Percentiles rank a stretch among this genome's conserved stretches.
Evolutionary conservation across 2,113 vertebrate species (phyloP).

Genomic region (Phaethon lepturus): DNA sequence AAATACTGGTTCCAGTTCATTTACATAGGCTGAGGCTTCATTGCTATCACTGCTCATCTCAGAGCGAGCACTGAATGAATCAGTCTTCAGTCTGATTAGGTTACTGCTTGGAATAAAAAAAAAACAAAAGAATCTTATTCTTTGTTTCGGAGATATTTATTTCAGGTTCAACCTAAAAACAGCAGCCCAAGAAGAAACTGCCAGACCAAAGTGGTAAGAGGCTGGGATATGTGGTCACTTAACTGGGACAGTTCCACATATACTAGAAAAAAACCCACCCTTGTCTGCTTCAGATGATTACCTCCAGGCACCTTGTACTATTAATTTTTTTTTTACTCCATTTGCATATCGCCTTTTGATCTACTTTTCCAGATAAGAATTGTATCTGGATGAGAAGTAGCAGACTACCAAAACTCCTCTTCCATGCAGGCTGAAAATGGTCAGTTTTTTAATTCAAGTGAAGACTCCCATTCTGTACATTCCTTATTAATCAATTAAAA

Average conservation of each 20-base stretch:
- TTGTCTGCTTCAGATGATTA: not conserved
- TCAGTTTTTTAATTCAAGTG: not conserved
- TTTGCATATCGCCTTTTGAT: not conserved
- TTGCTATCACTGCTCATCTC: not conserved
- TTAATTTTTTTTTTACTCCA: not conserved
- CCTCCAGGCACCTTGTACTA: not conserved
- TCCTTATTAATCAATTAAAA: constrained; percentile 39
- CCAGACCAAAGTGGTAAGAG: not conserved
- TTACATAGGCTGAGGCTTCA: not conserved
- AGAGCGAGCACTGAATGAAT: not conserved
- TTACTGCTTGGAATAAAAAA: not conserved
- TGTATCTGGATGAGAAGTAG: constrained; percentile 9
- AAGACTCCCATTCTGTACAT: not conserved
- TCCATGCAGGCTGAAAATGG: not conserved
- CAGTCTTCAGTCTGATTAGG: not conserved
- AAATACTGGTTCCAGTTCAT: not conserved
- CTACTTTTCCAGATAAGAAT: not conserved
- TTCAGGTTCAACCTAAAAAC: not conserved
- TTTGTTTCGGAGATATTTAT: not conserved
- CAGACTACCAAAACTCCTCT: not conserved
- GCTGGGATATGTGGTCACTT: not conserved
- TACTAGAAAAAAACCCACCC: not conserved
- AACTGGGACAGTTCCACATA: not conserved
- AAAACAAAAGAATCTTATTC: too few species aligned
- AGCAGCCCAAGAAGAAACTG: not conserved